Base-by-base conservation (phyloP, 2,888 invertebrate genomes). In the Mythimna loreyi region DNA sequence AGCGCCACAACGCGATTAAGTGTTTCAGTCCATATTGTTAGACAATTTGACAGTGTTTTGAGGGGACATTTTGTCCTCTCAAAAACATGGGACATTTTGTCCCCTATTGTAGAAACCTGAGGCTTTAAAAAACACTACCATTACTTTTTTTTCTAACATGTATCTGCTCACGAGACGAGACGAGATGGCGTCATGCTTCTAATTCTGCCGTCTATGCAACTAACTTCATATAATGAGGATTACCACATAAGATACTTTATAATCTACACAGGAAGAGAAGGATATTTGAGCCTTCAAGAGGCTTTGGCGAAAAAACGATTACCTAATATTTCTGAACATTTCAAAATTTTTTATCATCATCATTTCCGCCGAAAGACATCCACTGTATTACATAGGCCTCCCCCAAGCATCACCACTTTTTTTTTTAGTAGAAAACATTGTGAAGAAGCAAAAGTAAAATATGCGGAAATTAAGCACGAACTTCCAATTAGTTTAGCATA, bases 131-230 rank as follows among this genome's bases (percentile, higher is more conserved):
- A 36, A 36, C 11, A 11, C 33, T 36, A n/a, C n/a, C 28, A 28
- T 3, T 28, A 28, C 13, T 3, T 13, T 36, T 36, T 36, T 4
- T 16, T 19, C 16, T 40, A 19, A 16, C 6, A 16, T 5, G 0
- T 36, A 43, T 50, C 55, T 45, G 36, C 9, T 55, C 49, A 56
- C 36, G 40, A 28, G 43, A 57, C 43, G 40, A 30, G 45, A 57
- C 9, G 9, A 63, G 47, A 69, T 81, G 64, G 55, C 78, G 70
- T 83, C 78, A 78, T 70, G 28, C 55, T 58, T 61, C 74, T 66
- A 74, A 67, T 71, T 73, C 19, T 49, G 60, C 49, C 30, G 67
- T 61, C 56, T 64, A 40, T 9, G 64, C 58, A 70, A 60, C 52
- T 8, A 66, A 60, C 60, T 53, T 47, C 19, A n/a, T 25, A 13